phyloP scores from a whole-genome alignment of 2,113 vertebrate genomes.

The Stegostoma tigrinum region DNA sequence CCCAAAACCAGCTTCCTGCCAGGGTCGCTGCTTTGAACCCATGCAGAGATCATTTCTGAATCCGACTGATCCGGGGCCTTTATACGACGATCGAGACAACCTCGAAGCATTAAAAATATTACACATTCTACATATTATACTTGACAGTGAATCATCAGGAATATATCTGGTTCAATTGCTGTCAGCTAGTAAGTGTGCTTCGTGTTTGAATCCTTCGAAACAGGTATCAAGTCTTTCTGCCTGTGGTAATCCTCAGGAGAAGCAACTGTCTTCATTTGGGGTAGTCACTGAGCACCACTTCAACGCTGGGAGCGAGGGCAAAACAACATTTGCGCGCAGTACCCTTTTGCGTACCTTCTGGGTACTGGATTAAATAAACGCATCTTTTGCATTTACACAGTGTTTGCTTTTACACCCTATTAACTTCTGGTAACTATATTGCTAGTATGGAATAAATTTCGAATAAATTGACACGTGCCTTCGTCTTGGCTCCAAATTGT shows the following conservation, averaged over 20 bases:
- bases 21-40: neutral
- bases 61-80: neutral
- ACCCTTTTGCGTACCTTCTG: neutral
- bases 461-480: neutral
- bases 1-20: neutral
- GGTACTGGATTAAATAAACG: neutral
- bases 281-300: neutral
- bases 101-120: neutral
- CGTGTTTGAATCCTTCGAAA: neutral
- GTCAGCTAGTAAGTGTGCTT: neutral
- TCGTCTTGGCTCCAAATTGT: neutral
- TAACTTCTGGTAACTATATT: neutral
- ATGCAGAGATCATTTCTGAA: neutral
- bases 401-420: neutral
- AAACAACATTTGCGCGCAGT: neutral
- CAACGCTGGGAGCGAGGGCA: neutral
- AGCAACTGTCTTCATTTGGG: neutral
- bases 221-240: neutral
- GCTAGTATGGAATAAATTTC: neutral
- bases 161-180: neutral
- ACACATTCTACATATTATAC: neutral
- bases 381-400: neutral
- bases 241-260: neutral
- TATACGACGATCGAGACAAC: neutral
- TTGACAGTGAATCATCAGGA: neutral